Conservation (phyloP, 2,113 vertebrate species). For the Gadus macrocephalus region DNA sequence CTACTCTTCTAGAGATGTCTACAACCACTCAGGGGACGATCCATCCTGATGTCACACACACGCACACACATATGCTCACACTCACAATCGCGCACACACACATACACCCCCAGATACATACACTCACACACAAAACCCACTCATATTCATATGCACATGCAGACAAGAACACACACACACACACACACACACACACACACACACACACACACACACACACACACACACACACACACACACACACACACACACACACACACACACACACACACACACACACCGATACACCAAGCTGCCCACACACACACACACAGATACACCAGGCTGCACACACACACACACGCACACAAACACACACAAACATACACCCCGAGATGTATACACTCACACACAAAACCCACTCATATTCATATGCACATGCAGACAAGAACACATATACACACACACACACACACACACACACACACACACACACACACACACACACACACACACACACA, state of each 20-base stretch:
- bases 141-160: neutral
- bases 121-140: neutral
- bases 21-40: constrained; percentile 34
- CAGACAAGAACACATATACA: neutral
- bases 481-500: neutral
- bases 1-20: constrained; percentile 31
- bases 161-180: neutral
- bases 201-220: constrained; percentile 1
- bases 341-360: no score
- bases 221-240: neutral
- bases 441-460: constrained; percentile 1
- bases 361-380: no score
- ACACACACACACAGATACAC: neutral
- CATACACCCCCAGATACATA: no score
- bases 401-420: neutral
- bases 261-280: neutral
- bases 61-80: neutral
- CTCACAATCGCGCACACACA: no score
- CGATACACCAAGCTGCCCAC: neutral
- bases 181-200: neutral
- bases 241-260: neutral
- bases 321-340: no score
- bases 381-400: neutral
- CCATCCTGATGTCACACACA: constrained; percentile 37
- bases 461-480: neutral